Evolutionary conservation across 2,888 invertebrate genomes (phyloP).

Genomic region (Eupithecia inturbata): DNA sequence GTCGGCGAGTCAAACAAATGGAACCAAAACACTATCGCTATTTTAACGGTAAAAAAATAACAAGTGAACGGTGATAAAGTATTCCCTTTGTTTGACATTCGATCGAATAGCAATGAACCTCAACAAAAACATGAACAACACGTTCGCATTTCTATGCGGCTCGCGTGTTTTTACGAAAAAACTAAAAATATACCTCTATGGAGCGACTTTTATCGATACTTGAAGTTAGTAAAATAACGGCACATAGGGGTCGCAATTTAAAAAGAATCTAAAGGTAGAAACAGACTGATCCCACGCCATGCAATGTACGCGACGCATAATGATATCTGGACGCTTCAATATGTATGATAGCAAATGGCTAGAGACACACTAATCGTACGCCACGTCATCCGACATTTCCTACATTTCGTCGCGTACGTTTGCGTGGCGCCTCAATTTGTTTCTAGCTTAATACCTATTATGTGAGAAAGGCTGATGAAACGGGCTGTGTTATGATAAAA

Average conservation of each 20-base stretch:
- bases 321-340: neutral
- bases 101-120: conserved; percentile 24
- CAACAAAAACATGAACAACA: conserved; percentile 21
- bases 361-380: too few relatives aligned
- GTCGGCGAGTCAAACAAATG: neutral
- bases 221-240: neutral
- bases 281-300: neutral
- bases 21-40: conserved; percentile 4
- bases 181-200: neutral
- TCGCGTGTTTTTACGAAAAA: conserved; percentile 8
- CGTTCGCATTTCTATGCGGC: conserved; percentile 17
- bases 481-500: too few relatives aligned
- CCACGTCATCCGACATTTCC: too few relatives aligned
- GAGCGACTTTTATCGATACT: neutral
- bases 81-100: conserved; percentile 6
- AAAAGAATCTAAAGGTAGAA: neutral
- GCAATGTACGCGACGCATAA: neutral
- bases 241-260: neutral
- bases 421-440: too few relatives aligned
- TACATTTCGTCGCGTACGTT: too few relatives aligned
- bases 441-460: too few relatives aligned
- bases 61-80: neutral
- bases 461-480: too few relatives aligned
- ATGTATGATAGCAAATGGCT: neutral
- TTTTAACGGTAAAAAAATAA: neutral